Percentiles rank a stretch among this genome's conserved stretches.
phyloP scores from a whole-genome alignment of 2,113 vertebrate genomes.

The Mustela nigripes region DNA sequence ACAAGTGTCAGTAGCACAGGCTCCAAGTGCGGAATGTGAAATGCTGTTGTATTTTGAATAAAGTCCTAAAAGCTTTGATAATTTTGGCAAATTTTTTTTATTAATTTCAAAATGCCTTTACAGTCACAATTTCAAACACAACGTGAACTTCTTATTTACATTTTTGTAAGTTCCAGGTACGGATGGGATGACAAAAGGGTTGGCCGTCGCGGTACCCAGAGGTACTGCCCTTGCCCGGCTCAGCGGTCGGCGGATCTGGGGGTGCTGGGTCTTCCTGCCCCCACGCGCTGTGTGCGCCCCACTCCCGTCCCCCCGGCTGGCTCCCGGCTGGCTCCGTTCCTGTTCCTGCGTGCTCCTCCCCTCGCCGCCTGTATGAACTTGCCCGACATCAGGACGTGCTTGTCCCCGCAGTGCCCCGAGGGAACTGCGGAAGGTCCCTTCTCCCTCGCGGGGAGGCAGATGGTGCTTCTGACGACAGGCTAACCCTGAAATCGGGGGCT shows the following conservation, averaged over 20 bases:
- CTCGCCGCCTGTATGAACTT: too few relatives aligned
- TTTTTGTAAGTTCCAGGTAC: not conserved
- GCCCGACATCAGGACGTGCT: not conserved
- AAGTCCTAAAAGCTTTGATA: not conserved
- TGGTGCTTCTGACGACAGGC: too few relatives aligned
- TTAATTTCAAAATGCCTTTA: not conserved
- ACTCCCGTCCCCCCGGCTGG: not conserved
- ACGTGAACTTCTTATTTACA: not conserved
- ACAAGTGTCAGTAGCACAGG: not conserved
- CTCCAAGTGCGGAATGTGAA: not conserved
- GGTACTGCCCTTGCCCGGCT: not conserved
- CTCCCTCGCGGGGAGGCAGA: fast-evolving
- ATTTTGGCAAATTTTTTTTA: not conserved
- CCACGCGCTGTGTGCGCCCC: too few relatives aligned
- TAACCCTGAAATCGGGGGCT: too few relatives aligned
- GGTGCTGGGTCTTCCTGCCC: not conserved
- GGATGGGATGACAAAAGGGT: not conserved
- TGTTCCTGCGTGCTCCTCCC: too few relatives aligned
- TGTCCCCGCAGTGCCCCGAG: not conserved
- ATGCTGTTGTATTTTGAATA: not conserved
- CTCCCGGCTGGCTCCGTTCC: not conserved
- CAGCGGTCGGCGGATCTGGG: fast-evolving
- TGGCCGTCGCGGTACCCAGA: fast-evolving
- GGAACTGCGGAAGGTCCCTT: not conserved
- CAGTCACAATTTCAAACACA: not conserved